Evolutionary conservation across 2,797 vertebrate genomes (phyloP).

Genomic region (Chelon labrosus): DNA sequence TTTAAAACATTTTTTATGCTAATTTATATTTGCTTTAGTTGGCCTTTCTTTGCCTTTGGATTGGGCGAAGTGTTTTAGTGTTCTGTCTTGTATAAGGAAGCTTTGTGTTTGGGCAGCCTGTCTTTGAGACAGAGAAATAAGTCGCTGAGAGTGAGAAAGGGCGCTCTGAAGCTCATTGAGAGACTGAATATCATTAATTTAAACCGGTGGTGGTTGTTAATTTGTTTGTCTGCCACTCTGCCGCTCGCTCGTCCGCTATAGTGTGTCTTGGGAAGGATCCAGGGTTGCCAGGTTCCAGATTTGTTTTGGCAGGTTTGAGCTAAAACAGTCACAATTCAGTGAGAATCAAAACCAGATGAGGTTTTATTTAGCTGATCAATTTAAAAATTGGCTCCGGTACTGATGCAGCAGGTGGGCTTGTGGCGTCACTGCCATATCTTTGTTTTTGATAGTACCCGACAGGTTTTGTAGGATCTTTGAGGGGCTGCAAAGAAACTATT

Average conservation of each 20-base stretch:
- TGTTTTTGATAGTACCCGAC: neutral
- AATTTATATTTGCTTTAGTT: no score
- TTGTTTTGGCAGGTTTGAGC: neutral
- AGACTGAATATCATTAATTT: neutral
- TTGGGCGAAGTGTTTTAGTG: no score
- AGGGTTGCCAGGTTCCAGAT: constrained; percentile 14
- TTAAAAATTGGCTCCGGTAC: constrained; percentile 4
- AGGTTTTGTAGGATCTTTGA: neutral
- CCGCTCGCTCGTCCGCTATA: neutral
- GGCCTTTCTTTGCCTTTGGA: no score
- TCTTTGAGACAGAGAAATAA: no score
- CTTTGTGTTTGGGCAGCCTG: no score
- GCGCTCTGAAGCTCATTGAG: neutral
- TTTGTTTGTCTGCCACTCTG: neutral
- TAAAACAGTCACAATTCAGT: neutral
- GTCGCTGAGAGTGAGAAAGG: neutral
- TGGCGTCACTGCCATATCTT: neutral
- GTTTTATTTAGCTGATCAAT: constrained; percentile 1
- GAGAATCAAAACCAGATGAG: neutral
- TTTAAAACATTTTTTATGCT: no score
- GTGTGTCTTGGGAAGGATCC: neutral
- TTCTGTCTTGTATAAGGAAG: no score
- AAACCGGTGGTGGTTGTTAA: neutral
- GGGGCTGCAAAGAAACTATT: neutral
- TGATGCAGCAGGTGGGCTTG: neutral